Conservation (phyloP, 2,888 invertebrate species). For the Carterocephalus palaemon region DNA sequence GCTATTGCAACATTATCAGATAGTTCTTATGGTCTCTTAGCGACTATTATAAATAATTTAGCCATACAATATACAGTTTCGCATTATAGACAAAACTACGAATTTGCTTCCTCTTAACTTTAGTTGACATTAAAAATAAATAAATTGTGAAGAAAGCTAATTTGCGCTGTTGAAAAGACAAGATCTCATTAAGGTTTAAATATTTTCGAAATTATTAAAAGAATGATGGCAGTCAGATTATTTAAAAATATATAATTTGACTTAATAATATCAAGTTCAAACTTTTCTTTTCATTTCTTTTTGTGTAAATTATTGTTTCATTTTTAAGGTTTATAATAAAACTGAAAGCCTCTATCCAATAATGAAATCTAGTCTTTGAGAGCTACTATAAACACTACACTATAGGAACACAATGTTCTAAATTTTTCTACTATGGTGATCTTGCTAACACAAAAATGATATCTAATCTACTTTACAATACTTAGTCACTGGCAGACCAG, state of each 20-base stretch:
- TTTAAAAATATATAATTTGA: no score
- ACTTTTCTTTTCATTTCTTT: no score
- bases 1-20: constrained; percentile 51
- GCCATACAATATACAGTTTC: constrained; percentile 60
- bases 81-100: constrained; percentile 28
- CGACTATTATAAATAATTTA: constrained; percentile 72
- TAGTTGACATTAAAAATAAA: constrained; percentile 31
- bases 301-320: no score
- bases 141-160: constrained; percentile 29
- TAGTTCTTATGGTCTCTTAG: constrained; percentile 49
- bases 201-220: neutral
- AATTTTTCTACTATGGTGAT: constrained; percentile 29
- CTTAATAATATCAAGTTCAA: no score
- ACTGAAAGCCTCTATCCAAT: constrained; percentile 3
- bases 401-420: constrained; percentile 43
- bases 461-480: constrained; percentile 17
- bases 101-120: constrained; percentile 15
- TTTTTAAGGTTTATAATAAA: no score
- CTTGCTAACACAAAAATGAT: constrained; percentile 19
- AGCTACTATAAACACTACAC: constrained; percentile 33
- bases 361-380: constrained; percentile 33
- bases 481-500: constrained; percentile 33
- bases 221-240: no score
- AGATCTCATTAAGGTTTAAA: constrained; percentile 30
- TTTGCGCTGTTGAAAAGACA: constrained; percentile 26